Evolutionary conservation across 2,113 vertebrate species (phyloP), one percentile per base, ranked within the genome.

Genomic region (Periophthalmodon schlosseri): DNA sequence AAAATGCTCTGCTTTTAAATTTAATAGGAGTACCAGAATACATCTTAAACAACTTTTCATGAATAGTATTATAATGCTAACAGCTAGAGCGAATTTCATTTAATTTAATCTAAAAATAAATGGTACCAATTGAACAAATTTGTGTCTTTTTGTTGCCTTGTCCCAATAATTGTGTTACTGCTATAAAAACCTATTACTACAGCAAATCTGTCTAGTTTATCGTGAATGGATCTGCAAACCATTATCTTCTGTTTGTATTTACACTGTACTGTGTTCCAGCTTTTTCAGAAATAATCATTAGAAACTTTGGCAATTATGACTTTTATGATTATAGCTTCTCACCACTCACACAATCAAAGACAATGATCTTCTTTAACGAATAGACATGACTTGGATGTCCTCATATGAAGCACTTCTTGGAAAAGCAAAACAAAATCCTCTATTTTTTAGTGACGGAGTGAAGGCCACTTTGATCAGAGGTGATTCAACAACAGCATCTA

Each of bases 381-480:
- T 49, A 68, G 8, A 72, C 33, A 58, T 74, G 18, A 65, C 46
- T 56, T 56, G 49, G 20, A 28, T 7, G 34, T 57, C 11, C 39
- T 77, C 72, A 78, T 34, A 12, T 60, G 66, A n/a, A 78, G 74
- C 58, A 75, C 68, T 75, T 77, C 52, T 58, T 71, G 8, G 47
- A 63, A 44, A 60, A 73, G 74, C 44, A 74, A 11, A 44, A 34
- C 50, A 68, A 69, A 58, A 36, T 24, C 23, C 69, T 57, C 15
- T 15, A 69, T 23, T 68, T 76, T 78, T 76, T 0, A 68, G 82
- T 85, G 87, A 85, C 87, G 71, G 33, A 16, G 61, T 64, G 66
- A 85, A 87, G 82, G 85, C 85, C 84, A 80, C 74, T 84, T 74
- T 75, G 64, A 77, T 65, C 60, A 68, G 67, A 83, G 80, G 72